These are phyloP conservation scores for Sesia bembeciformis DNA, from an alignment of 2,888 invertebrate genomes.

Conservation along the genomic window DNA sequence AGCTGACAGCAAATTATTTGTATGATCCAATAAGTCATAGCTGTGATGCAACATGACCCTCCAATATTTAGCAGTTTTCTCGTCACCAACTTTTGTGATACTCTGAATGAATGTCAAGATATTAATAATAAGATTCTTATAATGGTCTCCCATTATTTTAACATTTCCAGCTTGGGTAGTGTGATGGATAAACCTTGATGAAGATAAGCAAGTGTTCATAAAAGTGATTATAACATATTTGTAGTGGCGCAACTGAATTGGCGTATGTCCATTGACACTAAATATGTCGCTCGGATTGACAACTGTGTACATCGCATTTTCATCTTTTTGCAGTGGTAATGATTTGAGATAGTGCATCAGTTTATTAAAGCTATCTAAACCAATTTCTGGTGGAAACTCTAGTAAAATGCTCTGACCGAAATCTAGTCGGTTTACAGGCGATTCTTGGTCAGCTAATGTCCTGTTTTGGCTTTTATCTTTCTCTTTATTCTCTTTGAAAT, in stretches of 20 bases:
- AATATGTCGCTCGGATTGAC: conserved; percentile 71
- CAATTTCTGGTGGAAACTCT: conserved; percentile 77
- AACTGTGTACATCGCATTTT: conserved; percentile 53
- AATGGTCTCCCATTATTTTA: conserved; percentile 73
- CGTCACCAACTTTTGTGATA: conserved; percentile 77
- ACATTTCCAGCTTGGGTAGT: conserved; percentile 68
- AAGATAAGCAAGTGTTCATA: conserved; percentile 79
- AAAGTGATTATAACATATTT: conserved; percentile 87
- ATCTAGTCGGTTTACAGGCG: conserved; percentile 75
- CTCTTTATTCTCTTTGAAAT: conserved; percentile 64
- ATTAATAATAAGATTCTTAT: conserved; percentile 80
- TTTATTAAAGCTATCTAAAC: conserved; percentile 78
- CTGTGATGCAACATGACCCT: conserved; percentile 84
- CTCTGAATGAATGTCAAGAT: conserved; percentile 79
- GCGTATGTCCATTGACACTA: conserved; percentile 76
- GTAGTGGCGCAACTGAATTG: conserved; percentile 87
- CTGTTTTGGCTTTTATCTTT: conserved; percentile 36
- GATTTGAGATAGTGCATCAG: conserved; percentile 78
- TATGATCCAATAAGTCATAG: conserved; percentile 86
- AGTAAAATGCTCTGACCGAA: conserved; percentile 79
- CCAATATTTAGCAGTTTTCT: conserved; percentile 84
- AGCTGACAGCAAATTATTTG: conserved; percentile 85
- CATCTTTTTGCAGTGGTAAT: conserved; percentile 78
- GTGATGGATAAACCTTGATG: conserved; percentile 79
- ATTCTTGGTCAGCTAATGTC: conserved; percentile 52